Evolutionary conservation across 2,113 vertebrate species (phyloP), one percentile per base, ranked within the genome.

Genomic region (Empidonax alnorum): DNA sequence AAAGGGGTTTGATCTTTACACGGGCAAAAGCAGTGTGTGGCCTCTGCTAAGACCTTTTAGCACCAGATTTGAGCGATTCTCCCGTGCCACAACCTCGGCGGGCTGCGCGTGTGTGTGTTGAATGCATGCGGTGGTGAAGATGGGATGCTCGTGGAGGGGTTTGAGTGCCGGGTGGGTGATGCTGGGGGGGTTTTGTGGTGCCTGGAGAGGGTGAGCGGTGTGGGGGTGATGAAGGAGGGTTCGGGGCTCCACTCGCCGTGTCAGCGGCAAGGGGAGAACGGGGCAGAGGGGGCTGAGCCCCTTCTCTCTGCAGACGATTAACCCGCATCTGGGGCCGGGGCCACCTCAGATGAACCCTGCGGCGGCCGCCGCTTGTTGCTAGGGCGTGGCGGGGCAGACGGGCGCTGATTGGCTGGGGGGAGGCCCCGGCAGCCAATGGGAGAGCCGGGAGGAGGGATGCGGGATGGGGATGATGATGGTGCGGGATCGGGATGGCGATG

Each of bases 1-100:
- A 87, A 83, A 80, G 79, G 80, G 80, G 53, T 97, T 96, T 96
- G 93, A 95, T 95, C 95, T 94, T 33, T 23, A 82, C 77, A 52
- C 21, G 1, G 58, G 18, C 33, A 92, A 92, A 63, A 58, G 5
- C 88, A 46, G 63, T 9, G 6, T n/a, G 71, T 8, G 84, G 68
- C 73, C 76, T 14, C 46, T 24, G 55, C 80, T 41, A 24, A 71
- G 66, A 47, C 94, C 77, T 87, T 93, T 59, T 17, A 50, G 77
- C 3, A 1, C 41, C 14, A 24, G 75, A 62, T 92, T 82, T 37
- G 14, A 79, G 50, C 7, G 1, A 30, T 71, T 44, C 49, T 41
- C 56, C 35, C 28, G 0, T 0, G 0, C 63, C 42, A 46, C 66
- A 66, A 25, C 85, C 90, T 86, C 82, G 9, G 76, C 11, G 33